Evolutionary conservation across 2,797 vertebrate species (phyloP).

Genomic region (Macropus fuliginosus): DNA sequence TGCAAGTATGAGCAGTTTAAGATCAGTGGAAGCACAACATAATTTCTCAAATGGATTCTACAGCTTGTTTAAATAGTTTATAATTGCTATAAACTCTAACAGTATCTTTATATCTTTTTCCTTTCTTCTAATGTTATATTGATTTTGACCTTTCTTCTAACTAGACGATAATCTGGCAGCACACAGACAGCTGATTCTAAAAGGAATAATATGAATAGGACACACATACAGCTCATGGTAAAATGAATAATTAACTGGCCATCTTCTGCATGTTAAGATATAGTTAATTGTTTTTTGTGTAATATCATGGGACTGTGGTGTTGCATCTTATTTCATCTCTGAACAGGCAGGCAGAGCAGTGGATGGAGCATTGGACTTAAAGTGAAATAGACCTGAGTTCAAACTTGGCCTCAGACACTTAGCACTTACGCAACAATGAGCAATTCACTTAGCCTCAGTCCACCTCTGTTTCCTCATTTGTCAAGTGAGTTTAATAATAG

Average conservation of each 20-base stretch:
- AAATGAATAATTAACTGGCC: background rate
- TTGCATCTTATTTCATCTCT: background rate
- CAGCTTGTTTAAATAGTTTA: background rate
- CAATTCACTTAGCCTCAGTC: background rate
- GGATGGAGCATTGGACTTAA: background rate
- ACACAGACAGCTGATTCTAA: background rate
- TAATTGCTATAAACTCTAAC: background rate
- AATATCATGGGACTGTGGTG: background rate
- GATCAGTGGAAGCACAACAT: background rate
- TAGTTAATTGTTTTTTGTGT: background rate
- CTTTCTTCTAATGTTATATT: background rate
- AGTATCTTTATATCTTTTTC: background rate
- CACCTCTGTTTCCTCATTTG: conserved; percentile 12
- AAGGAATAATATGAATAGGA: background rate
- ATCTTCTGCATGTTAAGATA: background rate
- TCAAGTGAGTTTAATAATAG: background rate
- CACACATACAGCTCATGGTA: background rate
- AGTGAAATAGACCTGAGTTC: conserved; percentile 1
- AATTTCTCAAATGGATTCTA: background rate
- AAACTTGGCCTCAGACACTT: conserved; percentile 21
- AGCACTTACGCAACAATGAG: background rate
- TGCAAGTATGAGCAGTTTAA: background rate
- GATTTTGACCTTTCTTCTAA: background rate
- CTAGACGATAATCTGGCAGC: background rate
- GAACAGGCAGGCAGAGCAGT: background rate